These are phyloP conservation scores for Campoletis raptor DNA, from an alignment of 2,888 invertebrate genomes.

Conservation along the genomic window DNA sequence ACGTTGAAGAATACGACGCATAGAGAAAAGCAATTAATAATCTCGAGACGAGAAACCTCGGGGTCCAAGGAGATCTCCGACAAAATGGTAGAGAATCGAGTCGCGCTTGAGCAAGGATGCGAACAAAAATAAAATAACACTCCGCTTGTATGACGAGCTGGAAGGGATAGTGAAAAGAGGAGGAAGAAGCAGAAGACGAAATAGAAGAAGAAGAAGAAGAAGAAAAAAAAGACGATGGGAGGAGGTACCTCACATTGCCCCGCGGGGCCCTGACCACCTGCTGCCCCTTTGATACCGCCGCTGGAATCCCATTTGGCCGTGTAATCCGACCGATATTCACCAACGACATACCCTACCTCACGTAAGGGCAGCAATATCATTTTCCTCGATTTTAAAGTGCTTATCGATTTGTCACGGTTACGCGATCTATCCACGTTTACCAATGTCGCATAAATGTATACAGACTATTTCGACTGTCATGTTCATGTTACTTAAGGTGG, in stretches of 20 bases:
- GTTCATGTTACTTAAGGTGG: neutral
- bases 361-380: conserved; percentile 38
- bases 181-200: conserved; percentile 46
- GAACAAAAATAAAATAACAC: conserved; percentile 66
- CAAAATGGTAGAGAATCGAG: conserved; percentile 71
- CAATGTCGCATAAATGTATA: conserved; percentile 9
- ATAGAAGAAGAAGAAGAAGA: conserved; percentile 52
- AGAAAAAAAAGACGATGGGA: conserved; percentile 60
- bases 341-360: conserved; percentile 60
- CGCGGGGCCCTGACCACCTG: conserved; percentile 82
- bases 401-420: conserved; percentile 57
- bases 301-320: conserved; percentile 83
- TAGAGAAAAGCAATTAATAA: conserved; percentile 79
- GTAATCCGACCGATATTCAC: conserved; percentile 79
- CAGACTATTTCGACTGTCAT: conserved; percentile 11
- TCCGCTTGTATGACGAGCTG: conserved; percentile 48
- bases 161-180: conserved; percentile 29
- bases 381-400: conserved; percentile 47
- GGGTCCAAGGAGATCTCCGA: conserved; percentile 76
- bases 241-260: conserved; percentile 74
- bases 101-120: conserved; percentile 68
- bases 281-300: conserved; percentile 85
- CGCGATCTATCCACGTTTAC: neutral
- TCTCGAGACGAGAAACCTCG: conserved; percentile 73
- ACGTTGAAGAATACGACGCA: conserved; percentile 69